Evolutionary conservation across 92 coral and sea anemone genomes (phyloP), one percentile per base, ranked within the genome.

Genomic region (Paramuricea clavata): DNA sequence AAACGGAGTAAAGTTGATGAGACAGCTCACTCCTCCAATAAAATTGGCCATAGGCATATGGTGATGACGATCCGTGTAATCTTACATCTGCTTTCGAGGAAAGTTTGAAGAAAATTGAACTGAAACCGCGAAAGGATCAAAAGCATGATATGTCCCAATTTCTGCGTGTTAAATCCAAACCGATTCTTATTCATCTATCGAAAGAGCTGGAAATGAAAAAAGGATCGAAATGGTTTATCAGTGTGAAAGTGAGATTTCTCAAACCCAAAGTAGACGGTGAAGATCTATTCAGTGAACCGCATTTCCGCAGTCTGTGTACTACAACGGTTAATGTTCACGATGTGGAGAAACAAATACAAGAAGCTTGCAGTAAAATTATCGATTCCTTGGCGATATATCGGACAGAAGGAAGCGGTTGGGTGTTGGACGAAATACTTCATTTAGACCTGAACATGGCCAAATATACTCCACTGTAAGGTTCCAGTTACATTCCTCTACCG

Each of bases 381-480:
- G 19, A 17, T 15, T 16, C 85, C 6, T 60, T 75, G 25, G 69
- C 70, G 13, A 9, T 47, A 47, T 47, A 9, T 47, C 88, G 83
- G 65, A 83, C 35, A 30, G 91, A 83, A 67, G 91, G 91, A 5
- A 82, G 88, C 27, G 88, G 91, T 83, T 87, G 91, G 91, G 41
- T 32, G 28, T 69, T 88, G 12, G 47, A 23, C 15, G 69, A 72
- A 81, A 73, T 81, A 31, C 12, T 68, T 16, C 57, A 89, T 43
- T n/a, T 85, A 1, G 82, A 68, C 0, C 67, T 89, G 34, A 23
- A 36, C 8, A 33, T 85, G 3, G 75, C 75, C n/a, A 28, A 60
- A 3, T 88, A 88, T 87, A 47, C 39, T 12, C 89, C 89, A 13
- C 81, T 90, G 60, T 28, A 41, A 30, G 93, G 91, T 1, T 42